These are phyloP conservation scores for Protosalanx chinensis DNA, from an alignment of 2,797 vertebrate species.

Conservation along the genomic window DNA sequence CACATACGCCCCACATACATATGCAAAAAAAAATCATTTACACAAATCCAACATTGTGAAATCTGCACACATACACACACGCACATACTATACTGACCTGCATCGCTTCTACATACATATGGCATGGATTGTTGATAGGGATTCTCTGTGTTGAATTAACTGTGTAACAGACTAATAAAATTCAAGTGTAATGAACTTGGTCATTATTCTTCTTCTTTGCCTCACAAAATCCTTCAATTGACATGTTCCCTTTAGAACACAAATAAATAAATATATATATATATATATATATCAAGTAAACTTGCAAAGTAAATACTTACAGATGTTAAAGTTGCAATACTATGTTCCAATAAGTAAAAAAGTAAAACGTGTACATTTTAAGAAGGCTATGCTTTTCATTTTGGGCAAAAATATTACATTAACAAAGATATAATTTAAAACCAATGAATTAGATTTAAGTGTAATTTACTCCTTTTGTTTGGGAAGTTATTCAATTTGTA, in stretches of 20 bases:
- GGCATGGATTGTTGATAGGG: conserved; percentile 12
- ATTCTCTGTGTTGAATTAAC: conserved; percentile 11
- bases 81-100: conserved; percentile 5
- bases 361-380: too few species aligned
- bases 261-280: too few species aligned
- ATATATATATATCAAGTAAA: too few species aligned
- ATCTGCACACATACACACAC: neutral
- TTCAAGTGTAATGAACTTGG: conserved; percentile 10
- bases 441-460: too few species aligned
- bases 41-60: neutral
- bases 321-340: too few species aligned
- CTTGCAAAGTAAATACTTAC: too few species aligned
- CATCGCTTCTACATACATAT: conserved; percentile 16
- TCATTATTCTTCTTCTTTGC: neutral
- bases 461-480: too few species aligned
- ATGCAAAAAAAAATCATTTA: neutral
- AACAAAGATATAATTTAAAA: too few species aligned
- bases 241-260: neutral
- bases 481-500: too few species aligned
- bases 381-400: too few species aligned
- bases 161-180: conserved; percentile 23
- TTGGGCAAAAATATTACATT: too few species aligned
- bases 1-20: conserved; percentile 11
- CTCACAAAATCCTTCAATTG: neutral
- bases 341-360: too few species aligned